phyloP scores from a whole-genome alignment of 2,113 vertebrate genomes.

The Arizona elegans region DNA sequence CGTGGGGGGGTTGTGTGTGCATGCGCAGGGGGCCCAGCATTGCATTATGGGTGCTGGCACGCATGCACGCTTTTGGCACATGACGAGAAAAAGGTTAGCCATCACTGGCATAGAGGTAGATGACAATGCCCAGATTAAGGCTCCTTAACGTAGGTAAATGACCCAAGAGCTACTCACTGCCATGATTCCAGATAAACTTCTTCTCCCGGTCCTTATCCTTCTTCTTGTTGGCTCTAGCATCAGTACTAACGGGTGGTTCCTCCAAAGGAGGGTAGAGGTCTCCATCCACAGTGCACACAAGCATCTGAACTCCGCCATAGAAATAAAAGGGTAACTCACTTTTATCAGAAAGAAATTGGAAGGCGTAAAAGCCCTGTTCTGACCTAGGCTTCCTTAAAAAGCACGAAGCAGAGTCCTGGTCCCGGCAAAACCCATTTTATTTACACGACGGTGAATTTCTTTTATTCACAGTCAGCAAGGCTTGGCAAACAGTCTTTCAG shows the following conservation, averaged over 20 bases:
- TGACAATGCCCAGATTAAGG: neutral
- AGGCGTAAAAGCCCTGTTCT: neutral
- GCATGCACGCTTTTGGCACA: too few relatives aligned
- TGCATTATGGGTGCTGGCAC: too few relatives aligned
- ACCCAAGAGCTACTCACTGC: slow-evolving; percentile 78
- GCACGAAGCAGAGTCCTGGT: too few relatives aligned
- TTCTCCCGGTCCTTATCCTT: slow-evolving; percentile 97
- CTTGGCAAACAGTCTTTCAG: too few relatives aligned
- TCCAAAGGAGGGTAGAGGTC: slow-evolving; percentile 94
- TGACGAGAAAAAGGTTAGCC: too few relatives aligned
- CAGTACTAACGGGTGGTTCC: slow-evolving; percentile 83
- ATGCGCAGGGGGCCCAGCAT: too few relatives aligned
- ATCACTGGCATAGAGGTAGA: neutral
- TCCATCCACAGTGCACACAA: slow-evolving; percentile 92
- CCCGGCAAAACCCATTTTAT: too few relatives aligned
- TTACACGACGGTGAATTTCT: too few relatives aligned
- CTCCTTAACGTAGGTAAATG: neutral
- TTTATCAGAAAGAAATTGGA: neutral
- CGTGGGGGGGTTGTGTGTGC: too few relatives aligned
- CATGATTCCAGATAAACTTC: slow-evolving; percentile 97
- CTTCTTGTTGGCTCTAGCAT: slow-evolving; percentile 92
- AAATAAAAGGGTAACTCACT: neutral
- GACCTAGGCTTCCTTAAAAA: too few relatives aligned
- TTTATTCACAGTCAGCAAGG: too few relatives aligned
- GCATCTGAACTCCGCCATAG: slow-evolving; percentile 78